Evolutionary conservation across 2,888 invertebrate genomes (phyloP), one percentile per base, ranked within the genome.

Genomic region (Melieria crassipennis): DNA sequence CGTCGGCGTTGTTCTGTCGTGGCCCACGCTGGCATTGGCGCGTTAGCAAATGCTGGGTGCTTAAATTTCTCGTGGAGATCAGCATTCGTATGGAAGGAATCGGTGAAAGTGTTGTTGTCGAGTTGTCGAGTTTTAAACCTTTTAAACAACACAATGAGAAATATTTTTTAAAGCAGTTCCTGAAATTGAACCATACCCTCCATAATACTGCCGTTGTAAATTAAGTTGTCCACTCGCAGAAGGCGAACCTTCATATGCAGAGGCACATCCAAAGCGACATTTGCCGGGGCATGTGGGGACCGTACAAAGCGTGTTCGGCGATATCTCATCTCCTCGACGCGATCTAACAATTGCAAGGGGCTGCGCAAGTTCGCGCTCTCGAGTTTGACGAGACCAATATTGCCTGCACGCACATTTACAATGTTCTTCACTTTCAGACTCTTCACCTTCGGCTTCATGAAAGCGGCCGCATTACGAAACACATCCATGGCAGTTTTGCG

Each of bases 181-280:
- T 57, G 7, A 16, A 5, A 50, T 6, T 10, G n/a, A 5, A 66
- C 13, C 74, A 66, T 70, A 85, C 85, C 84, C 75, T 79, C 74
- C 65, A 85, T 63, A 6, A 85, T 61, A 46, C 78, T 76, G 0
- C 79, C 81, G 4, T 77, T 65, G 57, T 83, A 84, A 7, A 85
- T 74, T 0, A 85, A 77, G 74, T 84, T 83, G 4, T 79, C 68
- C 4, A 85, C 84, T 45, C 75, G 76, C 62, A 85, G 65, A 1
- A 73, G 78, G 0, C 71, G 65, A 1, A 78, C 81, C 7, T 79
- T 82, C 4, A 83, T 75, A 13, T 50, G 68, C 16, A 16, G 16
- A 2, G 69, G 69, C 42, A 69, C 45, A 11, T 63, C 56, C 47
- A 69, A 13, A 42, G 62, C 42, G 46, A 61, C 58, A 50, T 45